Conservation (phyloP, 2,888 invertebrate species). For the Miltochrista miniata region DNA sequence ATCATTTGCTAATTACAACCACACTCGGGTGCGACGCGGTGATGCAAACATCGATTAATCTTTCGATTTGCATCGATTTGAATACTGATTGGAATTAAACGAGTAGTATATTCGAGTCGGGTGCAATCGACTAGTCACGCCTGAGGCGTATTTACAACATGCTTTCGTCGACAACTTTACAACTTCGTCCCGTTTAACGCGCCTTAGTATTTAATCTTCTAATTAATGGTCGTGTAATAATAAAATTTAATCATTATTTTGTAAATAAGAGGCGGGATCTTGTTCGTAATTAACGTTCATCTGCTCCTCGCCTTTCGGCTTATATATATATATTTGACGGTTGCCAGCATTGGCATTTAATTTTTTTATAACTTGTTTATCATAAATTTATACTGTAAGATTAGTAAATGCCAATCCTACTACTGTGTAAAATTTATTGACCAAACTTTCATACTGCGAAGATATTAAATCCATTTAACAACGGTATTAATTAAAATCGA, state of each 20-base stretch:
- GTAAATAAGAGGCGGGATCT: constrained; percentile 13
- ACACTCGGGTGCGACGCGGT: constrained; percentile 46
- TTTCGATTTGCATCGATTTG: constrained; percentile 76
- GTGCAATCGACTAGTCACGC: constrained; percentile 56
- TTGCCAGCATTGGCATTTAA: constrained; percentile 3
- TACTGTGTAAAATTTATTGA: no score
- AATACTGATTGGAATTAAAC: constrained; percentile 74
- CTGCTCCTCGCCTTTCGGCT: constrained; percentile 15
- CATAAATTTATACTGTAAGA: no score
- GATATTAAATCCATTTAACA: no score
- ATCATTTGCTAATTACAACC: constrained; percentile 47
- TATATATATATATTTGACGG: constrained; percentile 18
- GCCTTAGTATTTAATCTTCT: constrained; percentile 28
- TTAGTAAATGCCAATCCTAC: no score
- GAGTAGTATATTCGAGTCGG: constrained; percentile 38
- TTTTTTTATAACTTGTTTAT: no score
- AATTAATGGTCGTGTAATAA: constrained; percentile 31
- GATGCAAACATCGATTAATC: constrained; percentile 70
- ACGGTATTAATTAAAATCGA: no score
- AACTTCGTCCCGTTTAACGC: constrained; percentile 28
- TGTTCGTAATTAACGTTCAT: constrained; percentile 22
- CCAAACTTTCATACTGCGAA: no score
- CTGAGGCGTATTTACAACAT: constrained; percentile 50
- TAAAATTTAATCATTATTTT: constrained; percentile 23
- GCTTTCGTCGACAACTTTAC: constrained; percentile 46